Base-by-base conservation (phyloP, 2,888 invertebrate genomes). In the Xylota sylvarum region DNA sequence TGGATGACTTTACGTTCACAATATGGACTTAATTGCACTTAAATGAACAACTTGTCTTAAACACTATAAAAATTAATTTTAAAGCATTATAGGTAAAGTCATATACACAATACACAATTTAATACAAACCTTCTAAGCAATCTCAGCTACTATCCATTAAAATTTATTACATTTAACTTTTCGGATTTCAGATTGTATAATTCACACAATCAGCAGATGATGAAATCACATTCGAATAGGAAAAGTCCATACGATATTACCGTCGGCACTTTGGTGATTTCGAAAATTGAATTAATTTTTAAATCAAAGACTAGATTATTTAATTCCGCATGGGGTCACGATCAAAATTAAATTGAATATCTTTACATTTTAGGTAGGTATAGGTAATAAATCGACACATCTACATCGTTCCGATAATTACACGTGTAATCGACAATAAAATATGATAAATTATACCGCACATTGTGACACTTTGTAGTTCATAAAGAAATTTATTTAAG, bases 91-190 rank as follows among this genome's bases (percentile, higher is more conserved):
- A n/a, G 3, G 23, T 23, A 2, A 23, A 23, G 23, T 23, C 23
- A 37, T 10, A 10, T 37, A 17, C n/a, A n/a, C n/a, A 48, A 72
- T 10, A 50, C 5, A n/a, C n/a, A 43, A 43, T n/a, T 55, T 2
- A 27, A 43, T 83, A 86, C 86, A 64, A 78, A 86, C 86, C 86
- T 86, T 77, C 40, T 17, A 37, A 67, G 23, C 30, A 78, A 73
- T 82, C 86, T 82, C 86, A 86, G 86, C 86, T 86, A 82, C 82
- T 86, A 86, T 86, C 86, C 86, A 86, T 86, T 86, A 86, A 82
- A 69, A 69, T 77, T 77, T 67, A 40, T 73, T 77, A 46, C 48
- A 43, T 48, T 74, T 12, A 58, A 65, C 40, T 46, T 50, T 64
- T 67, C 17, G 64, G 14, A 32, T 56, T 74, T 32, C 58, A 58